Base-by-base conservation (phyloP, 1,140 invertebrate species). In the Zaprionus africanus region DNA sequence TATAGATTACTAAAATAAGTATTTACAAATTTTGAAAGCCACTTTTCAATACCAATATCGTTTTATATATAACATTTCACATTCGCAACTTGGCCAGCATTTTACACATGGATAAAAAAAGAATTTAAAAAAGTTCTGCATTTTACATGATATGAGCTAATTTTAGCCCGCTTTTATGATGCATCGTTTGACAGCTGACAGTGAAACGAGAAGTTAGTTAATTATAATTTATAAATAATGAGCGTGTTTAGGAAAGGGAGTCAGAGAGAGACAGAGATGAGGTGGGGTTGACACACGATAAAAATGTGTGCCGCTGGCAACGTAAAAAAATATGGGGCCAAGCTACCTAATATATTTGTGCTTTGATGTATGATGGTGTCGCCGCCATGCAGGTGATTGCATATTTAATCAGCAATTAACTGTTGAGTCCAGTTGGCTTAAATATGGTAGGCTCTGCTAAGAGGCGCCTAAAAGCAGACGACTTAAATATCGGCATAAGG, bases 181-280 rank as follows among this genome's bases (percentile, higher is more conserved):
- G 36, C 19, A 17, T 69, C 51, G 49, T 41, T 54, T 51, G 72
- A 72, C 81, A 83, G 56, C 59, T 67, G 74, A 54, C 67, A 66
- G 41, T 38, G 54, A 71, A 73, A 28, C 56, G 54, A 62, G 26
- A 65, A 54, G 46, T 54, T 75, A 67, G 36, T 72, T 88, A 87
- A 83, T 88, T 87, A 78, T 84, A 90, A 84, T 88, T 78, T 78
- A 84, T 69, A 17, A 17, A 19, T 46, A 46, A 46, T 46, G 41
- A 46, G 41, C 41, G n/a, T 46, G 38, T n/a, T 15, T 41, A 15
- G 38, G 38, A n/a, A 6, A n/a, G 38, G n/a, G 38, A n/a, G 15
- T 1, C 1, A 31, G 2, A n/a, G 67, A 64, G 60, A 59, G 15
- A 34, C 26, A 24, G 34, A 19, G 49, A 31, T 3, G 9, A 34